These are phyloP conservation scores for Brachionus plicatilis DNA, from an alignment of 1,140 invertebrate genomes.

Conservation along the genomic window DNA sequence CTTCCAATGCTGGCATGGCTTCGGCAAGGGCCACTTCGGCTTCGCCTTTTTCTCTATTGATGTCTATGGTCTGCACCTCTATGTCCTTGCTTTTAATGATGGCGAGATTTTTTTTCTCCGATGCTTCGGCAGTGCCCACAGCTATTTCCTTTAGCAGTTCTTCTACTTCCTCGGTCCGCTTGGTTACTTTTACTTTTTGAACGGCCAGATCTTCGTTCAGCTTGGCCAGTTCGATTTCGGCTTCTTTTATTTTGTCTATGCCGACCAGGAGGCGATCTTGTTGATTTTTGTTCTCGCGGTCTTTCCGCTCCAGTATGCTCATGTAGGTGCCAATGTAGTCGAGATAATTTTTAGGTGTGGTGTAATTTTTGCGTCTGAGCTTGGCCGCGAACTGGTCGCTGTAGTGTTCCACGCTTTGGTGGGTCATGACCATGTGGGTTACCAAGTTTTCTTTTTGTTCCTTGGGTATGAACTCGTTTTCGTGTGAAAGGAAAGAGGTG, in stretches of 20 bases:
- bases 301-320: slow-evolving; percentile 66
- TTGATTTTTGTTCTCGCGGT: slow-evolving; percentile 64
- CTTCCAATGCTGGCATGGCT: slow-evolving; percentile 72
- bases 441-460: slow-evolving; percentile 66
- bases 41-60: slow-evolving; percentile 71
- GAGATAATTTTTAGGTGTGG: slow-evolving; percentile 82
- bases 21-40: slow-evolving; percentile 70
- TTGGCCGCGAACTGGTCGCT: slow-evolving; percentile 67
- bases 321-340: slow-evolving; percentile 75
- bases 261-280: slow-evolving; percentile 67
- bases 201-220: slow-evolving; percentile 68
- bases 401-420: slow-evolving; percentile 67
- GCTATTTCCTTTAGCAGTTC: slow-evolving; percentile 65
- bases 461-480: slow-evolving; percentile 62
- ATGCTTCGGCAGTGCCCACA: slow-evolving; percentile 62
- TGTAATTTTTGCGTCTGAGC: slow-evolving; percentile 70
- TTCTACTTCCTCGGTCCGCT: slow-evolving; percentile 71
- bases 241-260: slow-evolving; percentile 71
- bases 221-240: slow-evolving; percentile 66
- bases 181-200: slow-evolving; percentile 69
- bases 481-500: slow-evolving; percentile 65
- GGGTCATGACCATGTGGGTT: slow-evolving; percentile 74
- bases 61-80: slow-evolving; percentile 69
- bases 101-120: slow-evolving; percentile 63
- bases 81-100: slow-evolving; percentile 51